Conservation (phyloP, 2,888 invertebrate species). For the Caenorhabditis panamensis region DNA sequence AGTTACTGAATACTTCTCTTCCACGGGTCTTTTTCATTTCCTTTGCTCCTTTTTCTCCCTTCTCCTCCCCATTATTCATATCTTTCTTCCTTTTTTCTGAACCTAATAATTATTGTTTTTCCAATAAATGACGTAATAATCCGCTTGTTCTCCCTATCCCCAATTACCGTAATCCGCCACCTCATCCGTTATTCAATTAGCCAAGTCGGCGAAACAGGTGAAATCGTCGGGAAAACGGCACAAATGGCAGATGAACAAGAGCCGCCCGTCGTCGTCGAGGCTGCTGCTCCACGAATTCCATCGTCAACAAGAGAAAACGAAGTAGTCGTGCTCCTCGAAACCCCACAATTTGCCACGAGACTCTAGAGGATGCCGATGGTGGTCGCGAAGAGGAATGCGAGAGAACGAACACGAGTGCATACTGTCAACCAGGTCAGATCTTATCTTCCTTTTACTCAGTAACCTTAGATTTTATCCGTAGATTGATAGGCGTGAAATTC, state of each 20-base stretch:
- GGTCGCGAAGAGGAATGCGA: conserved; percentile 80
- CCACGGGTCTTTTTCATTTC: conserved; percentile 9
- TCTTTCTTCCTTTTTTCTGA: conserved; percentile 8
- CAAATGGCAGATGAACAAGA: conserved; percentile 22
- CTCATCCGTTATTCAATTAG: conserved; percentile 58
- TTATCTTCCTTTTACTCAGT: background rate
- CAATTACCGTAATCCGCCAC: conserved; percentile 59
- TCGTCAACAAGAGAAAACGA: too few species aligned
- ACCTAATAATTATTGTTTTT: conserved; percentile 33
- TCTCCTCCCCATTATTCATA: conserved; percentile 15
- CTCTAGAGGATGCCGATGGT: conserved; percentile 59
- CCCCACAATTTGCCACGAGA: background rate
- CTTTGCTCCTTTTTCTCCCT: conserved; percentile 6
- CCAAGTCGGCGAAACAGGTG: conserved; percentile 47
- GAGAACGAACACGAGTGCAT: conserved; percentile 79
- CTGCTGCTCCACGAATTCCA: too few species aligned
- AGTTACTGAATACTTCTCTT: background rate
- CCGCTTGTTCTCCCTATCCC: background rate
- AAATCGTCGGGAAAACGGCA: conserved; percentile 5
- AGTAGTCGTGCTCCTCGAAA: background rate
- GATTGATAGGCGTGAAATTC: too few species aligned
- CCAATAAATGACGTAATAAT: conserved; percentile 47
- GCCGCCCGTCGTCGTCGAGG: conserved; percentile 18
- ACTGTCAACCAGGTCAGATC: conserved; percentile 74
- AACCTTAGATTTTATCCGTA: background rate